Percentiles rank a stretch among this genome's conserved stretches.
phyloP scores from a whole-genome alignment of 2,113 vertebrate genomes.

The Lophochroa leadbeateri region DNA sequence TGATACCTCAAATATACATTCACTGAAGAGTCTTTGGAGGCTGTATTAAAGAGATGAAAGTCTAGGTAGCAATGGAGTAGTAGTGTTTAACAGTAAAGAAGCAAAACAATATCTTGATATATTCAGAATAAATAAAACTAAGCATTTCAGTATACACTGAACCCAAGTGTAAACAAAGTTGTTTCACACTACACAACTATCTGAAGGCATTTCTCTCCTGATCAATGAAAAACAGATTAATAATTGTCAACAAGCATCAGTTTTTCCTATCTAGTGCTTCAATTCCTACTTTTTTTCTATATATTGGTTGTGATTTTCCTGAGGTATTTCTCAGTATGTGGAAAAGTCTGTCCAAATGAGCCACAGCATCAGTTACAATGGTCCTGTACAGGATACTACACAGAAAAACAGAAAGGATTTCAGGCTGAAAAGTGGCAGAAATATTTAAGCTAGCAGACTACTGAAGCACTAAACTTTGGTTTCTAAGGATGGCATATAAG shows the following conservation, averaged over 20 bases:
- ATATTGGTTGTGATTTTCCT: not conserved
- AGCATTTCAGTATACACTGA: not conserved
- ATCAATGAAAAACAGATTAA: not conserved
- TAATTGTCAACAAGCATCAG: not conserved
- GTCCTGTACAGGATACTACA: not conserved
- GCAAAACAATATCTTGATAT: not conserved
- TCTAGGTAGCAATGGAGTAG: not conserved
- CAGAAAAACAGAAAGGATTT: not conserved
- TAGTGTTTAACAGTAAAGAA: slow-evolving; percentile 40
- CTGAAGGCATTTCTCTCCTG: not conserved
- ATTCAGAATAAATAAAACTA: slow-evolving; percentile 36
- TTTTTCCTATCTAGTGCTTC: not conserved
- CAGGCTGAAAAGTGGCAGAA: not conserved
- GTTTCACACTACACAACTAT: not conserved
- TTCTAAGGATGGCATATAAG: not conserved
- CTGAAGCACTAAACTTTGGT: not conserved
- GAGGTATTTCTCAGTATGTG: not conserved
- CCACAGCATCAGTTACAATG: not conserved
- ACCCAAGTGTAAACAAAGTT: slow-evolving; percentile 1
- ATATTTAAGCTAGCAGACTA: not conserved
- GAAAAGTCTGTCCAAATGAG: not conserved
- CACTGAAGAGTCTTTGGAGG: slow-evolving; percentile 65
- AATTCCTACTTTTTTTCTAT: not conserved
- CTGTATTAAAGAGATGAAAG: slow-evolving; percentile 44
- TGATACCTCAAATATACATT: slow-evolving; percentile 62